Percentiles rank a stretch among this genome's conserved stretches.
phyloP scores from a whole-genome alignment of 2,113 vertebrate genomes.

The Falcunculus frontatus region DNA sequence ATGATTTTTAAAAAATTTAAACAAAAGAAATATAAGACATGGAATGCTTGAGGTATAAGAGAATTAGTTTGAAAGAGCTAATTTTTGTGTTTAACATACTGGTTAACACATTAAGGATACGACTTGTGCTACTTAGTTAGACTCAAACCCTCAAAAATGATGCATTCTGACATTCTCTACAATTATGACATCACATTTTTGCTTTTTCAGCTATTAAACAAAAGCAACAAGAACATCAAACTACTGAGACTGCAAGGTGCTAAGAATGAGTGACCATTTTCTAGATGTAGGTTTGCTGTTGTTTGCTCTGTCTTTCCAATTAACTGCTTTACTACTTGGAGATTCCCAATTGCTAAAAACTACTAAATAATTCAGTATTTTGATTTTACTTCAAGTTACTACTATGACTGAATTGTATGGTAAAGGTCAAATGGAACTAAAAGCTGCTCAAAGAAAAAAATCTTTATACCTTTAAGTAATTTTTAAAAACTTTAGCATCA shows the following conservation, averaged over 20 bases:
- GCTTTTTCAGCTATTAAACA: neutral
- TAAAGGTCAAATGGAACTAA: neutral
- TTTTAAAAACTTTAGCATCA: slow-evolving; percentile 96
- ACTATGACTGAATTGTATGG: neutral
- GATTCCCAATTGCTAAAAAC: neutral
- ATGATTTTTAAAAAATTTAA: neutral
- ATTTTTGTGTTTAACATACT: neutral
- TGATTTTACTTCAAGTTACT: neutral
- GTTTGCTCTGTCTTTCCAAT: neutral
- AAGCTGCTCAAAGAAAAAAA: neutral
- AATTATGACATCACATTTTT: neutral
- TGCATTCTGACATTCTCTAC: neutral
- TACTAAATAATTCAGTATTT: neutral
- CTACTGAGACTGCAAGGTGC: neutral
- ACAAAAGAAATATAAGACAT: neutral
- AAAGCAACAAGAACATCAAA: neutral
- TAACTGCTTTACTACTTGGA: neutral
- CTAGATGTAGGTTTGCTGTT: neutral
- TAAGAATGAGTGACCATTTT: neutral
- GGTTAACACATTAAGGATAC: neutral
- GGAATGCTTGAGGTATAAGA: neutral
- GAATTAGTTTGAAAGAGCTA: neutral
- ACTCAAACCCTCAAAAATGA: neutral
- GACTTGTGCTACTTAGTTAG: neutral
- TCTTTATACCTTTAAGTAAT: slow-evolving; percentile 91